Conservation (phyloP, 2,797 vertebrate genomes). For the Gobio occitaniae region DNA sequence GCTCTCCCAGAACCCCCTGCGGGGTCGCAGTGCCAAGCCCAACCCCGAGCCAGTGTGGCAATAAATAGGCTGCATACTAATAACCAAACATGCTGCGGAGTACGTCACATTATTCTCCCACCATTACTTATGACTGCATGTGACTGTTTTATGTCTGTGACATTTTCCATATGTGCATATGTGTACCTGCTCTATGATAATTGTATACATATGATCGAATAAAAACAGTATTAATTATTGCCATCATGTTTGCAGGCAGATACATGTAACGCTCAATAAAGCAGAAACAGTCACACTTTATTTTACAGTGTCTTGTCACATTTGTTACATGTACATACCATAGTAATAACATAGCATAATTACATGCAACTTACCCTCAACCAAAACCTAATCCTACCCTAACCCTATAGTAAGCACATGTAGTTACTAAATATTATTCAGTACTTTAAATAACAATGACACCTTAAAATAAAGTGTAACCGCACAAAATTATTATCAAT, state of each 20-base stretch:
- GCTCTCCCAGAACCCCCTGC: constrained; percentile 60
- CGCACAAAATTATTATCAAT: background rate
- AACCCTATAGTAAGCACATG: too few species aligned
- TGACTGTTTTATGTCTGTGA: constrained; percentile 2
- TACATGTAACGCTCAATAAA: background rate
- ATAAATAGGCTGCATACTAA: constrained; percentile 56
- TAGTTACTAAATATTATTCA: too few species aligned
- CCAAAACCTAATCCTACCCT: too few species aligned
- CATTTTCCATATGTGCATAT: constrained; percentile 36
- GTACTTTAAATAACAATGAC: too few species aligned
- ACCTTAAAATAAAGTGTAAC: too few species aligned
- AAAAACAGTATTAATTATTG: background rate
- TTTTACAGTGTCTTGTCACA: too few species aligned
- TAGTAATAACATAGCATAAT: too few species aligned
- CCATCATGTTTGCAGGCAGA: background rate
- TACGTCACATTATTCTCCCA: constrained; percentile 20
- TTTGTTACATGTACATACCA: too few species aligned
- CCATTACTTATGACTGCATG: constrained; percentile 28
- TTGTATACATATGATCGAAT: background rate
- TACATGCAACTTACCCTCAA: too few species aligned
- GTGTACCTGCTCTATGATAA: background rate
- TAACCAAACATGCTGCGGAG: constrained; percentile 14
- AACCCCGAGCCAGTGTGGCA: constrained; percentile 42
- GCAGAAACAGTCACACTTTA: too few species aligned
- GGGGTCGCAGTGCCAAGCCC: constrained; percentile 56